These are phyloP conservation scores for Stegastes partitus DNA, from an alignment of 2,113 vertebrate genomes.

Conservation along the genomic window DNA sequence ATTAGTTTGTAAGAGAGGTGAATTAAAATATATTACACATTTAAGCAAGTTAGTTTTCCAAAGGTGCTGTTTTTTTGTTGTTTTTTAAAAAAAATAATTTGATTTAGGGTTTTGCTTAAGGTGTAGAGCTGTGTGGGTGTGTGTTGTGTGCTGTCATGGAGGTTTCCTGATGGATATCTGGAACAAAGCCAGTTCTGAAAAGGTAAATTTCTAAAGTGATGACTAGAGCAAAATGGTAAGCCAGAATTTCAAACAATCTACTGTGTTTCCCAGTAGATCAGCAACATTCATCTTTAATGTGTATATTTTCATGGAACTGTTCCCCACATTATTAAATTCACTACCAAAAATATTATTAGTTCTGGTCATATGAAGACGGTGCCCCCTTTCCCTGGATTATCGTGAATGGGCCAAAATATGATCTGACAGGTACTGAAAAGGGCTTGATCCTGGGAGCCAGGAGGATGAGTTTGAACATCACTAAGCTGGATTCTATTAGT, in stretches of 20 bases:
- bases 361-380: not conserved
- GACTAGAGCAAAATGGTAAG: constrained; percentile 51
- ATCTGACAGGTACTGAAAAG: constrained; percentile 16
- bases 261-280: constrained; percentile 1
- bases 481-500: not conserved
- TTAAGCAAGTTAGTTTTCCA: not conserved
- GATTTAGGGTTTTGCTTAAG: constrained; percentile 21
- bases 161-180: constrained; percentile 75
- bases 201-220: constrained; percentile 68
- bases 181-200: constrained; percentile 65
- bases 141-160: constrained; percentile 52
- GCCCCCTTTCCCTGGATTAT: not conserved
- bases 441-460: too few relatives aligned
- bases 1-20: not conserved
- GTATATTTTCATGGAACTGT: not conserved
- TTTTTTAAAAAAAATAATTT: too few relatives aligned
- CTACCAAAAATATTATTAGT: not conserved
- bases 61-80: not conserved
- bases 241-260: constrained; percentile 28
- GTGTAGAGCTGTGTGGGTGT: constrained; percentile 18
- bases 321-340: constrained; percentile 12
- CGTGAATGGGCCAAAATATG: not conserved
- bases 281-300: constrained; percentile 23
- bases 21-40: not conserved
- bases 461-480: too few relatives aligned